Evolutionary conservation across 2,113 vertebrate species (phyloP).

Genomic region (Natator depressus): DNA sequence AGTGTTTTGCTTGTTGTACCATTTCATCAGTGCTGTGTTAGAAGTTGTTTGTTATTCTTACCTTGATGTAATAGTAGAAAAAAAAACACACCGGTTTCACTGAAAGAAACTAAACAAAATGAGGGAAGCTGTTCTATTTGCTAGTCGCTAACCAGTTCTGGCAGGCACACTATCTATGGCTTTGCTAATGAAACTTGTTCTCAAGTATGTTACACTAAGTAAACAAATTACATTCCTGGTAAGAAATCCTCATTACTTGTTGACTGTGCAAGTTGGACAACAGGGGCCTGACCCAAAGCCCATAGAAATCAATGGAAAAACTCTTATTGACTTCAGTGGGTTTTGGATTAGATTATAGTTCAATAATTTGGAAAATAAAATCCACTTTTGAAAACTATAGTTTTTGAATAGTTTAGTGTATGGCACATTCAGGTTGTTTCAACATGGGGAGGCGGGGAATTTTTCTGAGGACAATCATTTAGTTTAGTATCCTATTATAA

Average conservation of each 20-base stretch:
- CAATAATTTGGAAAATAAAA: neutral
- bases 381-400: neutral
- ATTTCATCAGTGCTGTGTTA: neutral
- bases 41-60: neutral
- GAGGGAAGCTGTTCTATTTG: neutral
- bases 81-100: neutral
- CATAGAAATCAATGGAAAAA: neutral
- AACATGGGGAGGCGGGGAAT: neutral
- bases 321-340: neutral
- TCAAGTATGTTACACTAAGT: neutral
- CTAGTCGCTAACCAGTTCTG: neutral
- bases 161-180: neutral
- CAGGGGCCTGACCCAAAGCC: neutral
- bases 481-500: constrained; percentile 4
- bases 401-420: accelerated
- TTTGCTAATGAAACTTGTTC: neutral
- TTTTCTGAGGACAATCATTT: constrained; percentile 24
- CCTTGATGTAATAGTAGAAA: neutral
- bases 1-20: accelerated
- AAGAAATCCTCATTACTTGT: neutral
- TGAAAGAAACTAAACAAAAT: neutral
- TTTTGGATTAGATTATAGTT: neutral
- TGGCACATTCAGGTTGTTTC: accelerated
- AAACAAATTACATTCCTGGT: neutral
- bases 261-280: neutral